Base-by-base conservation (phyloP, 1,140 invertebrate genomes). In the Aphaenogaster ashmeadi region DNA sequence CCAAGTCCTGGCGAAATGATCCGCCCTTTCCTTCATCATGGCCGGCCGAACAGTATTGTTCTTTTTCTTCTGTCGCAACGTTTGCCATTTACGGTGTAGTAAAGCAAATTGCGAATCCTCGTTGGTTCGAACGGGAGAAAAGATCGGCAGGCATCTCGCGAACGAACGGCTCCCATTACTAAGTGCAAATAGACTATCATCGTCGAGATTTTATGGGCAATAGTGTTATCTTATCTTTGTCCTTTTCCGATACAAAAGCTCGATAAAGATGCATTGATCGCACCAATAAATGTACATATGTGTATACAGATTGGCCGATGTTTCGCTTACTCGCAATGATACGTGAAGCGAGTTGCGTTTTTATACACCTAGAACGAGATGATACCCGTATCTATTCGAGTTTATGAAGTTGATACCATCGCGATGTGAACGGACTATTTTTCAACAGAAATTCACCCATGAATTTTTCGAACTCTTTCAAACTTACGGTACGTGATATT, bases 101-200 rank as follows among this genome's bases (percentile, higher is more conserved):
- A 84, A 75, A 84, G n/a, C 54, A 44, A 75, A 74, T 74, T 47
- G 41, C 64, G 21, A 60, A 58, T 44, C 27, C 52, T 18, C 36
- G 38, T 84, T 15, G 80, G 44, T 13, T 38, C 6, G 54, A 41
- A 41, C n/a, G 3, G 47, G 15, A 58, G n/a, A 21, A 62, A 75
- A 47, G 15, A 50, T 52, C 78, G 33, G 27, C 7, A 54, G 11
- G 56, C 52, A 60, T 33, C 41, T 36, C 9, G 4, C 41, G 41
- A 9, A 9, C 27, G 27, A n/a, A 80, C n/a, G 36, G 18, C n/a
- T 27, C 6, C 27, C 13, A 60, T 75, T 60, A 84, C 33, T 60
- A 84, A 41, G 80, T 74, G 80, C 69, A 60, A 62, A 74, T 83
- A 75, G 56, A 62, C 18, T 83, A 83, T 83, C 41, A 50, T 75